These are phyloP conservation scores for Saturnia japonica DNA, from an alignment of 2,888 invertebrate species.

Conservation along the genomic window DNA sequence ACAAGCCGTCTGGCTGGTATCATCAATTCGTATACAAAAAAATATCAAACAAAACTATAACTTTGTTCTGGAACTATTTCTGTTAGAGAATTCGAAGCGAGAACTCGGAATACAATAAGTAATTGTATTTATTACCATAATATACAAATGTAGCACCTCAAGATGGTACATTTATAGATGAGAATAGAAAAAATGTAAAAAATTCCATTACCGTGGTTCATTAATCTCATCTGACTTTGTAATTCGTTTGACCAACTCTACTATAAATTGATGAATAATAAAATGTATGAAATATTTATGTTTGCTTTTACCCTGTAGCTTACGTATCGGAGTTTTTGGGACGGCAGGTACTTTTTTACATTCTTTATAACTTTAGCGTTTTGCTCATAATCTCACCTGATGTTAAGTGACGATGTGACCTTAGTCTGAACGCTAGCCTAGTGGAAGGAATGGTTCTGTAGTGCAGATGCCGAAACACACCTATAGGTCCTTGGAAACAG, in stretches of 20 bases:
- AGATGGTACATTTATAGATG: not conserved
- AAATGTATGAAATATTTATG: conserved; percentile 7
- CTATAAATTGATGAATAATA: conserved; percentile 14
- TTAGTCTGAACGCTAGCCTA: no score
- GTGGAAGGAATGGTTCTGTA: no score
- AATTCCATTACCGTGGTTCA: not conserved
- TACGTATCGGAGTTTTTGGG: no score
- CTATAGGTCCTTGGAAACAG: no score
- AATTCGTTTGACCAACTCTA: conserved; percentile 11
- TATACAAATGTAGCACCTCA: not conserved
- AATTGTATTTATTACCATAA: conserved; percentile 14
- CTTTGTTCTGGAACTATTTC: not conserved
- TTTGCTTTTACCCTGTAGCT: not conserved
- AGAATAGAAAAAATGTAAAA: conserved; percentile 1
- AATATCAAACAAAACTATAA: not conserved
- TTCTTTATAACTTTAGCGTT: no score
- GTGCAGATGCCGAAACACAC: no score
- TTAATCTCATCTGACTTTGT: conserved; percentile 7
- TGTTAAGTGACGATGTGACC: no score
- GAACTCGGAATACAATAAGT: not conserved
- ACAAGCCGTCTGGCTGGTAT: not conserved
- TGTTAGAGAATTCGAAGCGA: not conserved
- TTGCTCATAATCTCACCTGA: no score
- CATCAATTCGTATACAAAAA: not conserved
- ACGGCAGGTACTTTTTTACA: no score